Base-by-base conservation (phyloP, 2,113 vertebrate genomes). In the Parus major region DNA sequence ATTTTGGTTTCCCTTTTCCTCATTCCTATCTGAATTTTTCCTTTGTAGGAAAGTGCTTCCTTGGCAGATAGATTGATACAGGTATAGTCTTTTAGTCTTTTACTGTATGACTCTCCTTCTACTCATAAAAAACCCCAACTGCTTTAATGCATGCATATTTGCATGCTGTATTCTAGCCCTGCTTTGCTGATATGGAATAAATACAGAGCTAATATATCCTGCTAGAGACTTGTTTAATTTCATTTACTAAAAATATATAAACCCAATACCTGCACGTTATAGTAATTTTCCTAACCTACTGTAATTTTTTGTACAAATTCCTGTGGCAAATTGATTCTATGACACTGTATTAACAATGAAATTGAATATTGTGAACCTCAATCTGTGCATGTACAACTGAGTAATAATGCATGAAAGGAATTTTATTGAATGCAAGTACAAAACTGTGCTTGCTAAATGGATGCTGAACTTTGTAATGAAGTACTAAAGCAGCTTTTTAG, bases 1-100 rank as follows among this genome's bases (percentile, higher is more conserved):
- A 82, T 94, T 98, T 97, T 92, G 24, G 97, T 96, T 93, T 96
- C 94, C 94, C 77, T 97, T 95, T 94, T 98, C 90, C 98, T 98
- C 98, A 97, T 98, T 98, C 98, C 98, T 99, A 91, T 98, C 98
- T 99, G 97, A 97, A 98, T 99, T 98, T 99, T 98, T 97, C 97
- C 97, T 99, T 99, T 99, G 97, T 99, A 99, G 99, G 99, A 99
- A 99, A 99, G 99, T 98, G 99, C 99, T 99, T 99, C 99, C 98
- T 98, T 99, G 99, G 99, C 99, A 99, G 99, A 99, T 99, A 99
- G 99, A 99, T 99, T 99, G 99, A 99, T 99, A 98, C 99, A 99
- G 99, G 99, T 99, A 99, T 99, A 98, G 97, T 98, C 97, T 97
- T 96, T 80, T 73, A 98, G 97, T 97, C 90, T 98, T 97, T 96